Evolutionary conservation across 1,140 invertebrate genomes (phyloP), one percentile per base, ranked within the genome.

Genomic region (Pteromalus puparum): DNA sequence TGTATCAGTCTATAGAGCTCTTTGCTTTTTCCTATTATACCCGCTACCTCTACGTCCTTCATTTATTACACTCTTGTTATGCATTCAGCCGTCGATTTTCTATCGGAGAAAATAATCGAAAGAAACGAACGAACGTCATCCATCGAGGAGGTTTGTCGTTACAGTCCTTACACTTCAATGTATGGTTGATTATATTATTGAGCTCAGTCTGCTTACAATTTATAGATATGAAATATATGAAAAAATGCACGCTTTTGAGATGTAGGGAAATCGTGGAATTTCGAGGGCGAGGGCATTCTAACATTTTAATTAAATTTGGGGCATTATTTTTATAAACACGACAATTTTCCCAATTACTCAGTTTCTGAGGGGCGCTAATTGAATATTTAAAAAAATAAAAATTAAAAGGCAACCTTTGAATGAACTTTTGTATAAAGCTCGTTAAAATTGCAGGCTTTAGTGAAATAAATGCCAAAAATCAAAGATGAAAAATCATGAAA

Each of bases 1-100:
- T 93, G 92, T 93, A 93, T 91, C 89, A 28, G 86, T 89, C 87
- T 26, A 26, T 30, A 85, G 53, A 83, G 65, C 88, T 88, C 87
- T 86, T 83, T 65, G 81, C 85, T 28, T 86, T 10, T 68, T 46
- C 82, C 87, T 85, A 34, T 53, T 79, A 70, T 84, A 81, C 61
- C 70, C 28, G 42, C 77, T 85, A 79, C 5, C 15, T 82, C 81
- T 82, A 18, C 9, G 18, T 74, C 7, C 34, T 18, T n/a, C 21
- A 30, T 53, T 26, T 61, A 61, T 61, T 61, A 61, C 18, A 61
- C 21, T 61, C 21, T 61, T n/a, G 53, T 61, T 18, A 61, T 61
- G 6, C 18, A 53, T 18, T n/a, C 53, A 61, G 53, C 53, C 53
- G 4, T 61, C 53, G 53, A 61, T 21, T 61, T 61, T 18, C 18